phyloP scores from a whole-genome alignment of 2,113 vertebrate genomes.

The Rhabdornis inornatus region DNA sequence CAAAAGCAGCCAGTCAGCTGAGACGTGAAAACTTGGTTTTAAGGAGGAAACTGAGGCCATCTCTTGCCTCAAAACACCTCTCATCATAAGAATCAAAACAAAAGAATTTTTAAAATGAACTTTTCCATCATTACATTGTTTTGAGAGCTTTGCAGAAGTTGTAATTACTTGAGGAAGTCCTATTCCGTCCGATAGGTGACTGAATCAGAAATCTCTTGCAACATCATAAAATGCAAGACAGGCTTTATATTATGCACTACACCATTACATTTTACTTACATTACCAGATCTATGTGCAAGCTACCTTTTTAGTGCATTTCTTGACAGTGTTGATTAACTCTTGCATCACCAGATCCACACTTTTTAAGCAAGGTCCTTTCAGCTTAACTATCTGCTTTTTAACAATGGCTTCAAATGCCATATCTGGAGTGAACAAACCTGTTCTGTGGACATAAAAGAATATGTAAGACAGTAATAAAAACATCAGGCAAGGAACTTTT shows the following conservation, averaged over 20 bases:
- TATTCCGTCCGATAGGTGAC: neutral
- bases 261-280: neutral
- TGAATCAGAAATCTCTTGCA: neutral
- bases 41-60: neutral
- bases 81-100: neutral
- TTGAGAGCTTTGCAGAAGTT: neutral
- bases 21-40: neutral
- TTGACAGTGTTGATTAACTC: constrained; percentile 81
- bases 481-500: neutral
- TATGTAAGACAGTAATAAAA: neutral
- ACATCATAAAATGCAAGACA: neutral
- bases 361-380: constrained; percentile 81
- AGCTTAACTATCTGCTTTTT: constrained; percentile 83
- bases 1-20: neutral
- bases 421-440: constrained; percentile 81
- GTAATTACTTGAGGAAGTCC: neutral
- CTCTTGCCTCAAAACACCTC: neutral
- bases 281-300: neutral
- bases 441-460: constrained; percentile 68
- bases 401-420: constrained; percentile 82
- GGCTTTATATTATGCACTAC: neutral
- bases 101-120: neutral
- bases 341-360: constrained; percentile 80
- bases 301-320: constrained; percentile 80
- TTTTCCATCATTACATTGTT: neutral